These are phyloP conservation scores for Anorthoa munda DNA, from an alignment of 2,888 invertebrate species.

Conservation along the genomic window DNA sequence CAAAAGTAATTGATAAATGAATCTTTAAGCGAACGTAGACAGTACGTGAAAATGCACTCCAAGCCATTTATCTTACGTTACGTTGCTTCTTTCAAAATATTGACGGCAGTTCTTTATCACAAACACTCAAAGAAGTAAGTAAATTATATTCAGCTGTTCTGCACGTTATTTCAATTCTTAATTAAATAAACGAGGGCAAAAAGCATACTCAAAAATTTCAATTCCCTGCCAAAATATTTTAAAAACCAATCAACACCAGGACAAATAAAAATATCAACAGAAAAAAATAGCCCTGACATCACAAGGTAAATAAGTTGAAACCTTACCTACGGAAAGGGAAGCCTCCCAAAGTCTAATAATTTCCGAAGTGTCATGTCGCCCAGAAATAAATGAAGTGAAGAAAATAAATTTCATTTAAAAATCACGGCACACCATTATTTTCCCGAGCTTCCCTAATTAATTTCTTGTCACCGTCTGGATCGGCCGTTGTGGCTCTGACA, in stretches of 20 bases:
- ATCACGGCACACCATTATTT: constrained; percentile 90
- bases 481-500: constrained; percentile 88
- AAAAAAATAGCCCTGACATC: constrained; percentile 60
- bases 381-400: constrained; percentile 90
- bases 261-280: constrained; percentile 59
- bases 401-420: constrained; percentile 91
- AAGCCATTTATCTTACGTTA: not conserved
- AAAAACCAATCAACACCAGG: constrained; percentile 55
- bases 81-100: too few species aligned
- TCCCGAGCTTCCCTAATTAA: constrained; percentile 90
- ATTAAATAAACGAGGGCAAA: not conserved
- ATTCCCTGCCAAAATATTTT: constrained; percentile 37
- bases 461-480: constrained; percentile 90
- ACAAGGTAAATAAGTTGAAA: constrained; percentile 82
- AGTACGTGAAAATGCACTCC: not conserved
- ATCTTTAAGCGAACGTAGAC: not conserved
- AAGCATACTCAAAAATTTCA: constrained; percentile 6
- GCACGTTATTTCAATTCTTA: not conserved
- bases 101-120: too few species aligned
- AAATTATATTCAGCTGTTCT: not conserved
- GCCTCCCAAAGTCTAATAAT: constrained; percentile 87
- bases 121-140: too few species aligned
- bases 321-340: constrained; percentile 80
- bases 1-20: constrained; percentile 26
- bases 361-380: constrained; percentile 90